Conservation (phyloP, 2,113 vertebrate species). For the Cervus canadensis region DNA sequence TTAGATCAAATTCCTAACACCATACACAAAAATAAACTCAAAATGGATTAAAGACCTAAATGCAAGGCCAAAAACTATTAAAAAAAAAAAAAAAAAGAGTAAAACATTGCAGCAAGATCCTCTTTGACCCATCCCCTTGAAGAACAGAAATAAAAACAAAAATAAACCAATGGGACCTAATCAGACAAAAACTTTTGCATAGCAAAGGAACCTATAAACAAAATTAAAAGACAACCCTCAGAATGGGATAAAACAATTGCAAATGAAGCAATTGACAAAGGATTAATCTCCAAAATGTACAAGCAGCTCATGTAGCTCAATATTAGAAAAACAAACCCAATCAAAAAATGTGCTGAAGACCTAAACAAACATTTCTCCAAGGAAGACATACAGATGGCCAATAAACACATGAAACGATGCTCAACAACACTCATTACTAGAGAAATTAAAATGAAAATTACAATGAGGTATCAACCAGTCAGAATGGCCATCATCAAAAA, state of each 20-base stretch:
- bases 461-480: not conserved
- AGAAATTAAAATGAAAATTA: not conserved
- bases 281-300: not conserved
- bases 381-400: not conserved
- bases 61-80: not conserved
- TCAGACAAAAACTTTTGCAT: not conserved
- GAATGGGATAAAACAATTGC: not conserved
- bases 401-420: not conserved
- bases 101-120: not conserved
- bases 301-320: not conserved
- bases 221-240: not conserved
- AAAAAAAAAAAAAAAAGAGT: not conserved
- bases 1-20: not conserved
- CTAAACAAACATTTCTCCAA: not conserved
- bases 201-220: not conserved
- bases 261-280: not conserved
- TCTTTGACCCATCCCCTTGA: not conserved
- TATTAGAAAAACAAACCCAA: not conserved
- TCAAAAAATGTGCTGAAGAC: not conserved
- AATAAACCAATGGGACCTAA: not conserved
- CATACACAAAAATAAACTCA: not conserved
- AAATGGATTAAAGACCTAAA: not conserved
- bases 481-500: not conserved
- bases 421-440: not conserved
- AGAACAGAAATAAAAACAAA: not conserved